A percentile compares a stretch with the other conserved stretches of the same genome.
These are phyloP conservation scores for Salmo trutta DNA, from an alignment of 2,797 vertebrate genomes.

Conservation along the genomic window DNA sequence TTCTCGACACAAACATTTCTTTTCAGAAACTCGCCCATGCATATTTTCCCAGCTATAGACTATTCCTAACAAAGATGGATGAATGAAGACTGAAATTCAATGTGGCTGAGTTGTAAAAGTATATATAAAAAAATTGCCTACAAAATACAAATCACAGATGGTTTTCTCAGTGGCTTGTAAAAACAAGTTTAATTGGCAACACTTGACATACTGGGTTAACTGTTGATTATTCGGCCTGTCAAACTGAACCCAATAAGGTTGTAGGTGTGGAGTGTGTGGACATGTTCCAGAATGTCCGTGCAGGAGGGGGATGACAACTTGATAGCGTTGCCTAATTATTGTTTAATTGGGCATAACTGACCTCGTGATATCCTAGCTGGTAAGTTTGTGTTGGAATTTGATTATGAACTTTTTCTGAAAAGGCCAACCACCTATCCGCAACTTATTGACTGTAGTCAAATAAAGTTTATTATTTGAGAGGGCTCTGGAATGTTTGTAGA, in stretches of 20 bases:
- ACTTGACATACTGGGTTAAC: background rate
- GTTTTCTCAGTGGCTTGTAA: background rate
- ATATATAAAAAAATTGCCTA: background rate
- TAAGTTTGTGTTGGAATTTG: slow-evolving; percentile 28
- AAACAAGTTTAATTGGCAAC: slow-evolving; percentile 1
- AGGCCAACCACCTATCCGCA: background rate
- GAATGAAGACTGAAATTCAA: slow-evolving; percentile 8
- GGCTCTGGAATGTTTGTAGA: background rate
- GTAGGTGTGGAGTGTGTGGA: too few species aligned
- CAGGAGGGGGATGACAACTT: background rate
- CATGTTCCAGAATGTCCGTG: too few species aligned
- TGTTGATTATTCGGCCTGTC: background rate
- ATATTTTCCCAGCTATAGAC: slow-evolving; percentile 31
- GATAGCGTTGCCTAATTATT: slow-evolving; percentile 12
- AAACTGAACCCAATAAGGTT: background rate
- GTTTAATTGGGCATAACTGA: slow-evolving; percentile 34
- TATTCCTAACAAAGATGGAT: background rate
- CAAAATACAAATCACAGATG: background rate
- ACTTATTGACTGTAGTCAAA: background rate
- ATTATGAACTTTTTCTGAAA: slow-evolving; percentile 10
- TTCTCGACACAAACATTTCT: slow-evolving; percentile 45
- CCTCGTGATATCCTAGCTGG: background rate
- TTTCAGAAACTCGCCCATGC: slow-evolving; percentile 28
- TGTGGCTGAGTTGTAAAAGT: background rate
- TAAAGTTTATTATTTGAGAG: background rate